Evolutionary conservation across 1,140 invertebrate species (phyloP), one percentile per base, ranked within the genome.

Genomic region (Rhizoglyphus robini): DNA sequence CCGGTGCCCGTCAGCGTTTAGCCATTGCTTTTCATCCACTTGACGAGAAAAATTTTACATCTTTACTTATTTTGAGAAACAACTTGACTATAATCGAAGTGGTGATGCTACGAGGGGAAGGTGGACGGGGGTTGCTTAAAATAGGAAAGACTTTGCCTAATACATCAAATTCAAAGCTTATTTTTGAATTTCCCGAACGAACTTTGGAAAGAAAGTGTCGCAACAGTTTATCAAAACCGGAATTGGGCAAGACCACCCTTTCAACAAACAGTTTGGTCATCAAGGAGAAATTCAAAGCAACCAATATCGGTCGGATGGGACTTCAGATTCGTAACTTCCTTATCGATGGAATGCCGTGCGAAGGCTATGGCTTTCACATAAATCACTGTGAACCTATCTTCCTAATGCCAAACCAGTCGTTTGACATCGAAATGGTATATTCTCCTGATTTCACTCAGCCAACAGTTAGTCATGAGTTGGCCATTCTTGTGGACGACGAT

Each of bases 1-100:
- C 79, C 8, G 76, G 76, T 18, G 75, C 72, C 58, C 79, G 77
- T 70, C 73, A 79, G 18, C 73, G 76, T 65, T 71, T 82, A 59
- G 72, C 75, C 63, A 72, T 82, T 36, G 79, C 77, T 23, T 82
- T 81, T 70, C 72, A 76, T 27, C 81, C 81, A 34, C 73, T 72
- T 41, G 78, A 81, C 72, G 78, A 80, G 66, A 82, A 41, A 76
- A 77, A 76, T 77, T 31, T 61, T 20, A 41, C 36, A 3, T 66
- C 65, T 15, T 41, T 49, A 32, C 46, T 73, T 47, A 49, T 72
- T 69, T 74, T 70, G 75, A 87, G 92, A 71, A 98, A 96, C 75
- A 97, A 98, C 76, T 79, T 97, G 69, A 97, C 93, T 0, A 84
- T 91, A 51, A 77, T 96, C 69, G 93, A 98, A 77, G 83, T 84